Conservation (phyloP, 2,888 invertebrate species). For the Leucophenga maculata region DNA sequence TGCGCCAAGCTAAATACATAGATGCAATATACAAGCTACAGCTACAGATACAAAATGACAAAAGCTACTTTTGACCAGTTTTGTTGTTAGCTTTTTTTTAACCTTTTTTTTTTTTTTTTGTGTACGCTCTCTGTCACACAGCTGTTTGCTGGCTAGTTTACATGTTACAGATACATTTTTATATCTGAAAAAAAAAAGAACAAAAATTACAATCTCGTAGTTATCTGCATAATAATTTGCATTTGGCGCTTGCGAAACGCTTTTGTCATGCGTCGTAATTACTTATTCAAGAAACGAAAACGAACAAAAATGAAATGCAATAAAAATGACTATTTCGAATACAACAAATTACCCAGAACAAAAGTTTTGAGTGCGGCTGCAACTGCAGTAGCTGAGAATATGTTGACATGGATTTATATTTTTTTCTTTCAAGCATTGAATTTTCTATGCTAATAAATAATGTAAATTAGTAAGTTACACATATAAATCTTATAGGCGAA, state of each 20-base stretch:
- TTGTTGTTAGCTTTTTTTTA: not conserved
- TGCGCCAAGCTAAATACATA: conserved; percentile 3
- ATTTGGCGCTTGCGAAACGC: conserved; percentile 21
- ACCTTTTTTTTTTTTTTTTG: not conserved
- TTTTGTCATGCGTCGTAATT: conserved; percentile 24
- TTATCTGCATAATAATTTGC: conserved; percentile 22
- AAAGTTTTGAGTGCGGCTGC: too few species aligned
- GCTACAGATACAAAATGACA: conserved; percentile 9
- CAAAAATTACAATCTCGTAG: too few species aligned
- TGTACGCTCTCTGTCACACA: not conserved
- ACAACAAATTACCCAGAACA: too few species aligned
- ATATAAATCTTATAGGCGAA: too few species aligned
- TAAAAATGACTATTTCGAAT: too few species aligned
- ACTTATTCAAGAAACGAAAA: conserved; percentile 1
- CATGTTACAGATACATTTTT: not conserved
- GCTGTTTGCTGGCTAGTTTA: not conserved
- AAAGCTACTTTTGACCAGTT: conserved; percentile 26
- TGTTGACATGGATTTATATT: too few species aligned
- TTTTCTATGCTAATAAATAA: too few species aligned
- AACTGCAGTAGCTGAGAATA: too few species aligned
- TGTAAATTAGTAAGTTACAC: too few species aligned
- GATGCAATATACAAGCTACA: not conserved
- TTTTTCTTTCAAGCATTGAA: too few species aligned
- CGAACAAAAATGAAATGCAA: too few species aligned
- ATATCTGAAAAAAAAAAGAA: too few species aligned